Percentiles rank a stretch among this genome's conserved stretches.
phyloP scores from a whole-genome alignment of 2,797 vertebrate species.

The Neosilurus mollespiculum region DNA sequence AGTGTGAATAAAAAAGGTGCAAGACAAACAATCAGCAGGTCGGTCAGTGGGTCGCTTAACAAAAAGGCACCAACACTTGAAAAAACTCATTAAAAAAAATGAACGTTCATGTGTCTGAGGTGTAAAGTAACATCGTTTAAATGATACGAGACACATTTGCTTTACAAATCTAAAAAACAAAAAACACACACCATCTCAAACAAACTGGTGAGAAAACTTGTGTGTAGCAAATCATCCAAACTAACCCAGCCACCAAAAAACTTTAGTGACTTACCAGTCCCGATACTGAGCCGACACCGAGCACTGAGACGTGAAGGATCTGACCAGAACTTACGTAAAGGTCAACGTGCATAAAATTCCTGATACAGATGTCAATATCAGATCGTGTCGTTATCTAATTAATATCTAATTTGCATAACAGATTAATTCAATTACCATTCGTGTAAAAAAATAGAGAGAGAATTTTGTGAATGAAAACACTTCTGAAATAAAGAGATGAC shows the following conservation, averaged over 20 bases:
- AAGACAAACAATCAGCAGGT: constrained; percentile 30
- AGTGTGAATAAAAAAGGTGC: constrained; percentile 43
- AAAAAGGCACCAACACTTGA: constrained; percentile 26
- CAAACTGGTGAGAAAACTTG: background rate
- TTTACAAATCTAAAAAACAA: background rate
- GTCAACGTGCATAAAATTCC: background rate
- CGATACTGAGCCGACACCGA: background rate
- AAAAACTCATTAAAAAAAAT: background rate
- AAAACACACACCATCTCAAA: background rate
- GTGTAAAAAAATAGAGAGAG: background rate
- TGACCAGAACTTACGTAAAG: background rate
- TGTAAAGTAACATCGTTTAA: background rate
- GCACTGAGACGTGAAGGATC: background rate
- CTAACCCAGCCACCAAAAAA: background rate
- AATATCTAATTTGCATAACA: background rate
- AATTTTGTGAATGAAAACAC: background rate
- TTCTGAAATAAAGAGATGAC: background rate
- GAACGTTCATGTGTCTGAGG: background rate
- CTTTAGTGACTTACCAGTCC: background rate
- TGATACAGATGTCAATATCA: background rate
- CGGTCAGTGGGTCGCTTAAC: background rate
- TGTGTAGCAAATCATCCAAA: background rate
- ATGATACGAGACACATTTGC: background rate
- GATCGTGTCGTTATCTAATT: background rate
- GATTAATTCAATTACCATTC: background rate